Percentiles rank a stretch among this genome's conserved stretches.
phyloP scores from a whole-genome alignment of 2,113 vertebrate species.

The Nycticebus coucang region DNA sequence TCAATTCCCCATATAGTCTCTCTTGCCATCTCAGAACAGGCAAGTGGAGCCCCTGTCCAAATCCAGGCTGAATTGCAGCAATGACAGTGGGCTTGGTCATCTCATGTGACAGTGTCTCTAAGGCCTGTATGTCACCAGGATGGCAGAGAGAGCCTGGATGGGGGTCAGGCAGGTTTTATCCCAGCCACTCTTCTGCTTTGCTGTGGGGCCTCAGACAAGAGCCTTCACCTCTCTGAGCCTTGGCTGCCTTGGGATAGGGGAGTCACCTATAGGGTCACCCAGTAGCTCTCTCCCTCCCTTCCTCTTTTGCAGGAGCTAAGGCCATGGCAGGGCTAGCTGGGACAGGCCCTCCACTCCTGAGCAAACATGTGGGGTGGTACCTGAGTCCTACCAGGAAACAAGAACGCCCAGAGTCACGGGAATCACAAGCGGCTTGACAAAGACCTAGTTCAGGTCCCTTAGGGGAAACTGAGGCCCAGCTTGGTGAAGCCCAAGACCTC shows the following conservation, averaged over 20 bases:
- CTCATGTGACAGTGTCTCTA: neutral
- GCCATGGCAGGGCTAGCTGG: neutral
- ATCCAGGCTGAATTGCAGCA: neutral
- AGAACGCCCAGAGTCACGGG: neutral
- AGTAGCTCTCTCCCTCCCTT: neutral
- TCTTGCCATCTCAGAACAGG: neutral
- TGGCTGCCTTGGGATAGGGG: neutral
- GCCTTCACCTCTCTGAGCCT: neutral
- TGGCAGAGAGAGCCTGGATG: neutral
- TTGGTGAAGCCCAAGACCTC: neutral
- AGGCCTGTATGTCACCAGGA: neutral
- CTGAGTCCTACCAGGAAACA: neutral
- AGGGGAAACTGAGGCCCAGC: neutral
- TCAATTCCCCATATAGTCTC: neutral
- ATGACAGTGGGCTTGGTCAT: neutral
- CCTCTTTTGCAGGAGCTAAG: neutral
- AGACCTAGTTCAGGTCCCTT: neutral
- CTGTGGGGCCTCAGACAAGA: neutral
- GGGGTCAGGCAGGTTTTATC: neutral
- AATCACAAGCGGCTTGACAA: neutral
- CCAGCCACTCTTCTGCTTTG: neutral
- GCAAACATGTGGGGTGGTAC: neutral
- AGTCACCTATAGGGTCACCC: neutral
- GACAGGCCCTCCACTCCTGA: neutral
- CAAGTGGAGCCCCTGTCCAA: neutral